Conservation (phyloP, 2,113 vertebrate genomes). For the Phodopus roborovskii region DNA sequence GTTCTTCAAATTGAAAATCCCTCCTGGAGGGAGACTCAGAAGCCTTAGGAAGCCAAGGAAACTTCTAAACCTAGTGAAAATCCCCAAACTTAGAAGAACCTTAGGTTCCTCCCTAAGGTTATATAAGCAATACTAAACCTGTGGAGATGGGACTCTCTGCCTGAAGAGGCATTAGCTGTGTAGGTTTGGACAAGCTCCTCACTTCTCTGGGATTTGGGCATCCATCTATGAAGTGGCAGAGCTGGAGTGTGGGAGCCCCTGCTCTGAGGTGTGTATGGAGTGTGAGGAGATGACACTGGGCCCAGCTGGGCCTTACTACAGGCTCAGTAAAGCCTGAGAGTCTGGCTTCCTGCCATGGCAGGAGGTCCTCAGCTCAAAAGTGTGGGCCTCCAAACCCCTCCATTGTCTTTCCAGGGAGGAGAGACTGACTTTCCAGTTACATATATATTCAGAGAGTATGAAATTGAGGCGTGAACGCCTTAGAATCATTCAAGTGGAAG, state of each 20-base stretch:
- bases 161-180: neutral
- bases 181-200: too few species aligned
- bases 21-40: neutral
- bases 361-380: neutral
- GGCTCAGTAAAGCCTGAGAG: neutral
- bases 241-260: too few species aligned
- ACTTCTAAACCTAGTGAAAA: neutral
- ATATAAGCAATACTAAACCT: neutral
- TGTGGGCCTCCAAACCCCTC: neutral
- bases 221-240: neutral
- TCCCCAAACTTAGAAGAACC: neutral
- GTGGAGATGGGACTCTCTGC: neutral
- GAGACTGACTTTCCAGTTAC: neutral
- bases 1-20: neutral
- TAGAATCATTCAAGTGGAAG: neutral
- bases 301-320: neutral
- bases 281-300: too few species aligned
- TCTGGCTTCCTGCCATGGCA: neutral
- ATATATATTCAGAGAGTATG: neutral
- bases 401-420: constrained; percentile 11
- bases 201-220: neutral
- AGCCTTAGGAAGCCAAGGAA: neutral
- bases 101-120: neutral
- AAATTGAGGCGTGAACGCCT: neutral
- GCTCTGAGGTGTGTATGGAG: neutral